phyloP scores from a whole-genome alignment of 2,113 vertebrate species.

The Ariopsis seemanni region DNA sequence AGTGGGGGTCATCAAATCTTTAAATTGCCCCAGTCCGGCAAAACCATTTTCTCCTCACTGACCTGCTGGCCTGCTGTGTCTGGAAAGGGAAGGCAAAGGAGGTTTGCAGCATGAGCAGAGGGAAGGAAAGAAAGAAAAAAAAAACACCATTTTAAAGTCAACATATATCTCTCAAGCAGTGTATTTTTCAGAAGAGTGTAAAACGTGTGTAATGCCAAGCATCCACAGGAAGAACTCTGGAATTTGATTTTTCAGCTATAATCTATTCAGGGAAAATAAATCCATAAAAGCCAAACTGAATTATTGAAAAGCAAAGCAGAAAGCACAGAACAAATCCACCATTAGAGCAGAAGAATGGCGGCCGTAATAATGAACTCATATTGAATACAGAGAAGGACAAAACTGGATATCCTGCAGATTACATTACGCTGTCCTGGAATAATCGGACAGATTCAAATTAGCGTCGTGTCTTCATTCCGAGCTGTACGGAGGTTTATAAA shows the following conservation, averaged over 20 bases:
- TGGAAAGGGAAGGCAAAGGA: constrained; percentile 43
- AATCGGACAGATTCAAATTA: not conserved
- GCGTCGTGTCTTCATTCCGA: not conserved
- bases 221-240: not conserved
- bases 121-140: no score
- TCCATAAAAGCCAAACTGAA: not conserved
- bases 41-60: constrained; percentile 55
- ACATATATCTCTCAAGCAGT: not conserved
- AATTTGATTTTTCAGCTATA: not conserved
- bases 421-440: not conserved
- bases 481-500: not conserved
- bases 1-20: constrained; percentile 59
- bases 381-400: not conserved
- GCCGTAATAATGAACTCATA: not conserved
- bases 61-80: constrained; percentile 48
- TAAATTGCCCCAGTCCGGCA: constrained; percentile 58
- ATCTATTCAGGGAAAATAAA: not conserved
- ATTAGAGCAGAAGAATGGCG: not conserved
- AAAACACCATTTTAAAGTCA: no score
- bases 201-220: not conserved
- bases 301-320: not conserved
- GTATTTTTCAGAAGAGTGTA: not conserved
- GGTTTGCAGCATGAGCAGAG: constrained; percentile 31
- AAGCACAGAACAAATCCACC: not conserved
- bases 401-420: not conserved